phyloP scores from a whole-genome alignment of 2,113 vertebrate genomes.

The Ochotona princeps region DNA sequence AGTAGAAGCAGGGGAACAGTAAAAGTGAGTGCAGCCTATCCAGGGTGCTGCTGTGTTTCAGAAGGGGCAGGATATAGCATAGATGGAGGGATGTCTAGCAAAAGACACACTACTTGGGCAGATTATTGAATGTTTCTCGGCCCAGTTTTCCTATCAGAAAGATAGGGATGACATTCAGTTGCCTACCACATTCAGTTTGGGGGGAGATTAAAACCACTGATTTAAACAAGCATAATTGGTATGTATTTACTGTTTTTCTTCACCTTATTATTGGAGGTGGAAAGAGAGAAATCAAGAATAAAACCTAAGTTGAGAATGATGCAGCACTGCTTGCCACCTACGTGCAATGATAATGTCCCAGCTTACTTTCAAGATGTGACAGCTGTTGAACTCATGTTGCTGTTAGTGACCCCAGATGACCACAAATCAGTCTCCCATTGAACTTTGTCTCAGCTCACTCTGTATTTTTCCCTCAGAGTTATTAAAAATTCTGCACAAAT shows the following conservation, averaged over 20 bases:
- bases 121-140: neutral
- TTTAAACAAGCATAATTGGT: neutral
- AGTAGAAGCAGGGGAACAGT: neutral
- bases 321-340: rapidly evolving
- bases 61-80: neutral
- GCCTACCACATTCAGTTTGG: neutral
- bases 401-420: neutral
- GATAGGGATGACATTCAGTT: neutral
- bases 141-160: neutral
- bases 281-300: neutral
- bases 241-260: neutral
- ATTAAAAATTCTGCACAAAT: neutral
- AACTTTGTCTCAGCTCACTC: neutral
- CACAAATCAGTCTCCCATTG: neutral
- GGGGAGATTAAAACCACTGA: neutral
- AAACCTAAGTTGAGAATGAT: no score
- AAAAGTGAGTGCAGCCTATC: neutral
- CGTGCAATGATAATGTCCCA: neutral
- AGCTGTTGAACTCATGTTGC: neutral
- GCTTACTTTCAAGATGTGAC: neutral
- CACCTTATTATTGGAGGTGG: neutral
- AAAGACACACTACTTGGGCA: neutral
- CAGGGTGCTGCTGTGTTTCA: neutral
- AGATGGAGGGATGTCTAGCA: no score
- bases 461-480: neutral